phyloP scores from a whole-genome alignment of 23 tunicate species.

The Ciona savignyi region DNA sequence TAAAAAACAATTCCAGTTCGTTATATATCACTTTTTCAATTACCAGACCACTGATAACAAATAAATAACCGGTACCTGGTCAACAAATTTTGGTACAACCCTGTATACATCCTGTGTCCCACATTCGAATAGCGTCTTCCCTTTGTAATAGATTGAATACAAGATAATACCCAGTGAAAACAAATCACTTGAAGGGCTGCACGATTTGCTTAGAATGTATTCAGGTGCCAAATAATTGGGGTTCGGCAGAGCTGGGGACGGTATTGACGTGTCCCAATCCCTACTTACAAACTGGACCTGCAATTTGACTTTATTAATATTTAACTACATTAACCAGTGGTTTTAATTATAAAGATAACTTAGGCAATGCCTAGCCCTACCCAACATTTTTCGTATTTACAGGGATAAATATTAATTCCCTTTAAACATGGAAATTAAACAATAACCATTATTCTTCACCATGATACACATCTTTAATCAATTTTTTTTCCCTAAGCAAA shows the following conservation, averaged over 20 bases:
- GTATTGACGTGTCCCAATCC: slow-evolving; percentile 72
- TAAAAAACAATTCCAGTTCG: neutral
- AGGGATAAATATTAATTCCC: too few species aligned
- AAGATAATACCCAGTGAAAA: too few species aligned
- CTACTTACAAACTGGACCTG: slow-evolving; percentile 33
- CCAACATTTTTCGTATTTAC: too few species aligned
- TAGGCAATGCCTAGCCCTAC: too few species aligned
- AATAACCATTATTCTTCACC: neutral
- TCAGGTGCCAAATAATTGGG: slow-evolving; percentile 86
- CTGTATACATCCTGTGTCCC: slow-evolving; percentile 40
- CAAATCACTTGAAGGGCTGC: slow-evolving; percentile 60
- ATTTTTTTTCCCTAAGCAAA: too few species aligned
- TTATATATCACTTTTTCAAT: too few species aligned
- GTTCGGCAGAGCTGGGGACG: slow-evolving; percentile 51
- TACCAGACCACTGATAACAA: neutral
- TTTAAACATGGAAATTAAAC: too few species aligned
- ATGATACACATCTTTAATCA: too few species aligned
- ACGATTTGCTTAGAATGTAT: slow-evolving; percentile 49
- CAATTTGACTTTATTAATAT: too few species aligned
- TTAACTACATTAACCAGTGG: too few species aligned
- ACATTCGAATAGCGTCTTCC: slow-evolving; percentile 28
- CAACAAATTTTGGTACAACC: slow-evolving; percentile 29
- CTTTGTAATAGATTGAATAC: slow-evolving; percentile 61
- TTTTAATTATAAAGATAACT: too few species aligned
- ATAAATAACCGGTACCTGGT: slow-evolving; percentile 31